Conservation (phyloP, 2,888 invertebrate genomes). For the Dichetophora obliterata region DNA sequence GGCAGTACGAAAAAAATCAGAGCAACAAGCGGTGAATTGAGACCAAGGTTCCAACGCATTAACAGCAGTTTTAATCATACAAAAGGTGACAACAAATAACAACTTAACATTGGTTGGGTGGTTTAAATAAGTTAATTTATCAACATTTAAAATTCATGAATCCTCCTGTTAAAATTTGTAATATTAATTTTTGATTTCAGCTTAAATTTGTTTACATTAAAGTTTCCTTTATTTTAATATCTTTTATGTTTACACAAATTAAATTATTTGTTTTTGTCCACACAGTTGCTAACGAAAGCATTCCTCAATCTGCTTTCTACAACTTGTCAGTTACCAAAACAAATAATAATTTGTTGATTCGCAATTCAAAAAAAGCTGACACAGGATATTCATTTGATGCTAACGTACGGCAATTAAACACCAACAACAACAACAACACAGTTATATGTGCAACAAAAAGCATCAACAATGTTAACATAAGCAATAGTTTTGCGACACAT, state of each 20-base stretch:
- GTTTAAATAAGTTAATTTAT: no score
- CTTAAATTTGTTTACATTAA: no score
- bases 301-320: neutral
- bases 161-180: no score
- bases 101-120: no score
- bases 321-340: neutral
- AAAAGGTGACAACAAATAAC: no score
- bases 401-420: constrained; percentile 5
- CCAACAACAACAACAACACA: constrained; percentile 27
- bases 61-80: constrained; percentile 28
- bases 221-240: neutral
- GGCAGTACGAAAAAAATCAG: neutral
- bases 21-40: constrained; percentile 1
- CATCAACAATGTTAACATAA: constrained; percentile 9
- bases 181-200: no score
- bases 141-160: no score
- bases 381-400: constrained; percentile 50
- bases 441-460: constrained; percentile 5
- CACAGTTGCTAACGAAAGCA: neutral
- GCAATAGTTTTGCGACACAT: constrained; percentile 22
- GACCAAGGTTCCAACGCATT: constrained; percentile 17
- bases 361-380: constrained; percentile 70
- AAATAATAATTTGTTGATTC: neutral
- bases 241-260: neutral
- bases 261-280: neutral